A percentile compares a stretch with the other conserved stretches of the same genome.
Conservation (phyloP, 2,113 vertebrate species). For the Podilymbus podiceps region DNA sequence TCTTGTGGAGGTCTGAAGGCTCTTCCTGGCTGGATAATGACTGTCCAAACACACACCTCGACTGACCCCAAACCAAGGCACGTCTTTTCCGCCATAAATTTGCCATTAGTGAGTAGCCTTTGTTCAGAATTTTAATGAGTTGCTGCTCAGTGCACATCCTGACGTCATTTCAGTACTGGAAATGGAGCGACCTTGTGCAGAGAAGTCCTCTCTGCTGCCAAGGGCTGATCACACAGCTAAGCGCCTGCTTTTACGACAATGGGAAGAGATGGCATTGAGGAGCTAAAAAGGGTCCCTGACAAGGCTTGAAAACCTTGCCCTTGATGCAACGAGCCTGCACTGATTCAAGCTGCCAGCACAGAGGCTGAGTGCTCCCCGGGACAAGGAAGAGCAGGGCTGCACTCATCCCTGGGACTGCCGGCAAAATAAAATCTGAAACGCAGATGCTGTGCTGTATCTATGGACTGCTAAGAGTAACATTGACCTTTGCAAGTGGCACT, state of each 20-base stretch:
- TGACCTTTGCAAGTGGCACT: background rate
- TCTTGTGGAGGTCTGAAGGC: background rate
- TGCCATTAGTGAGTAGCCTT: background rate
- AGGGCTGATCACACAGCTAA: background rate
- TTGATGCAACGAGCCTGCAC: background rate
- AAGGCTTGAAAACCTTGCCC: background rate
- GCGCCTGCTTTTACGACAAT: accelerated
- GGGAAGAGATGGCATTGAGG: background rate
- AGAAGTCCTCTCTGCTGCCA: background rate
- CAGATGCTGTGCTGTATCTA: no score
- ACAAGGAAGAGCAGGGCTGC: background rate
- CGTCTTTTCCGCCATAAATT: background rate
- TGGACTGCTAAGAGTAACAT: background rate
- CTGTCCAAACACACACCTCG: background rate
- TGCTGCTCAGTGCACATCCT: background rate
- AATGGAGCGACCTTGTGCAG: background rate
- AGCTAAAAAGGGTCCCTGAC: background rate
- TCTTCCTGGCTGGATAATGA: background rate
- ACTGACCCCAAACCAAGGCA: background rate
- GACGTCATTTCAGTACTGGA: background rate
- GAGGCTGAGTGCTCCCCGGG: background rate
- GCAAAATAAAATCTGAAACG: background rate
- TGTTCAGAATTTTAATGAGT: background rate
- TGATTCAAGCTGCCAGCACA: background rate
- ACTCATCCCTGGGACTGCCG: background rate